These are phyloP conservation scores for Campoplex capitator DNA, from an alignment of 2,888 invertebrate genomes.

Conservation along the genomic window DNA sequence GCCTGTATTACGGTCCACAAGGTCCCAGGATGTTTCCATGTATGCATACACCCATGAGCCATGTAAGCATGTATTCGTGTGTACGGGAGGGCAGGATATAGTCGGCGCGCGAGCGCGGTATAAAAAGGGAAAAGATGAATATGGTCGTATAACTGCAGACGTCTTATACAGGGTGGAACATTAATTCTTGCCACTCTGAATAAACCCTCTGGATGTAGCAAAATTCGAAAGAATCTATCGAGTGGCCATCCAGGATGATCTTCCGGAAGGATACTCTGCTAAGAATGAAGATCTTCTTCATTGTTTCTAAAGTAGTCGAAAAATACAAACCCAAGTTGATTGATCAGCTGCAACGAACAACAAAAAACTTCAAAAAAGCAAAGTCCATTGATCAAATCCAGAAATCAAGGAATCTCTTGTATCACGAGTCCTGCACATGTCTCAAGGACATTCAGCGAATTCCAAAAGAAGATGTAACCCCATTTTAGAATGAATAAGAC, in stretches of 20 bases:
- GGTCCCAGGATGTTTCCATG: constrained; percentile 54
- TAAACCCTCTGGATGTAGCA: not conserved
- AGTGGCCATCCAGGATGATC: not conserved
- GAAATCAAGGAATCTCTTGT: no score
- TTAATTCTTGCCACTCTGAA: not conserved
- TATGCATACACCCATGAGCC: constrained; percentile 1
- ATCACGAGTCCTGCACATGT: no score
- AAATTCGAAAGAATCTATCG: not conserved
- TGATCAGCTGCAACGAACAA: no score
- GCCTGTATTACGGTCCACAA: constrained; percentile 48
- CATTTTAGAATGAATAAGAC: no score
- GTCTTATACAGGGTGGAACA: constrained; percentile 9
- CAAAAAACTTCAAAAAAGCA: no score
- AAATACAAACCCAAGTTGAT: not conserved
- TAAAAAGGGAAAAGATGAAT: constrained; percentile 65
- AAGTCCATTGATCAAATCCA: no score
- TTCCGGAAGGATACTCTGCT: not conserved
- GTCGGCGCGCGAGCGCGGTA: constrained; percentile 57
- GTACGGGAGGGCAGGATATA: constrained; percentile 43
- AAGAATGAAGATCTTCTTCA: not conserved
- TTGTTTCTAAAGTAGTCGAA: no score
- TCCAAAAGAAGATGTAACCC: no score
- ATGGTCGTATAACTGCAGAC: constrained; percentile 48
- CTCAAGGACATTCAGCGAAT: no score
- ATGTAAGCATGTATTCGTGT: constrained; percentile 16